Base-by-base conservation (phyloP, 2,888 invertebrate genomes). In the Volucella inflata region DNA sequence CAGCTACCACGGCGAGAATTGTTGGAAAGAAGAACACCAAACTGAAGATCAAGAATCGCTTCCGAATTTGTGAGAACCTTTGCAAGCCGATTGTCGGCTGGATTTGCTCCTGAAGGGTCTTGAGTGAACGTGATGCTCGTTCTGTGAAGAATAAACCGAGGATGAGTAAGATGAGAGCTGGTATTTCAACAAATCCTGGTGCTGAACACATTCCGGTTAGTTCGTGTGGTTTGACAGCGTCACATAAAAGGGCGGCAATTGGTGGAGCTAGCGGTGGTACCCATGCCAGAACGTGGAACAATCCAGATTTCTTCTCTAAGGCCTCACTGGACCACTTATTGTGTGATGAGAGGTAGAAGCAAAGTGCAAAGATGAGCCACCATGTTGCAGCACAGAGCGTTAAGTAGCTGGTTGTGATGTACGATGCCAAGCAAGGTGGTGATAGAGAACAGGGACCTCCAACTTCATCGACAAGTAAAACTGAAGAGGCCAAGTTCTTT, bases 251-350 rank as follows among this genome's bases (percentile, higher is more conserved):
- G 16, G 97, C 96, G 4, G 96, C 96, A 76, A 97, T 96, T 14
- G 97, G 96, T 89, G 97, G 95, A 11, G 97, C 95, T 50, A 97
- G 95, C 0, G 98, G 97, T 88, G 97, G 94, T 79, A 96, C 96
- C 98, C 98, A 98, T 1, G 97, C 96, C 0, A 95, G 94, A 1
- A 96, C 95, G 92, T 98, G 98, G 87, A 98, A 95, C 89, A 97
- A 95, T 16, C 96, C 95, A 0, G 97, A 96, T 38, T 97, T 95
- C 62, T 96, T 95, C 91, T 97, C 97, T 68, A 98, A 94, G 2
- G 97, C 97, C 92, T 98, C 98, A 77, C 97, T 97, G 36, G 97
- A 97, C 98, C 98, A 98, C 90, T 98, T 97, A 90, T 97, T 96
- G 55, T 97, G 96, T 0, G 98, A 97, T 4, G 97, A 96, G 62